Evolutionary conservation across 2,113 vertebrate species (phyloP), one percentile per base, ranked within the genome.

Genomic region (Columba janthina): DNA sequence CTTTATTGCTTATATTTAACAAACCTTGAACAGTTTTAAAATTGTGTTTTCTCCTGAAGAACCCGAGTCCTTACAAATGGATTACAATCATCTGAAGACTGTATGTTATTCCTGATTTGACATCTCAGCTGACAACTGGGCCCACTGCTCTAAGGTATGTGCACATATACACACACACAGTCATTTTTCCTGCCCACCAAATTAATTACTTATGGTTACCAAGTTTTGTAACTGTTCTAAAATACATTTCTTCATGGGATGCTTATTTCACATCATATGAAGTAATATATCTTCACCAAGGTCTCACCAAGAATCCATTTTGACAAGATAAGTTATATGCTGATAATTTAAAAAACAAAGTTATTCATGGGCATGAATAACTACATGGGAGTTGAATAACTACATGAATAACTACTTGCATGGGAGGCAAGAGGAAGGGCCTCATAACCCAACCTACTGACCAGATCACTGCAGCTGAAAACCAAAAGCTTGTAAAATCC

Each of bases 291-390:
- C 61, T 38, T 46, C 46, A 53, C 17, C 12, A 40, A 71, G 24
- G 34, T 78, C 34, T 60, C 50, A 57, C 19, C 21, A 20, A 80
- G 54, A 76, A 32, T 12, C 7, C 34, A 17, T 42, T 76, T 26
- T 51, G 38, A 51, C 6, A 26, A 56, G 17, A 0, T 14, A 86
- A 73, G 36, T 42, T 34, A 11, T 1, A 66, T 0, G 15, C 12
- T 13, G 9, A 3, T 11, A 85, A 62, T 11, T 61, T 65, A 14
- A 66, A 58, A 46, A 31, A 3, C 14, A 31, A 31, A 29, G 5
- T 8, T 53, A 44, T 40, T 61, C 32, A 14, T 0, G 11, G 53
- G n/a, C 40, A 85, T 0, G 18, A 2, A 48, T 38, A 38, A 38
- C 38, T 38, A 38, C 38, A 38, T 38, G 38, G 38, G 38, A 38